phyloP scores from a whole-genome alignment of 2,888 invertebrate species.

The Resseliella maxima region DNA sequence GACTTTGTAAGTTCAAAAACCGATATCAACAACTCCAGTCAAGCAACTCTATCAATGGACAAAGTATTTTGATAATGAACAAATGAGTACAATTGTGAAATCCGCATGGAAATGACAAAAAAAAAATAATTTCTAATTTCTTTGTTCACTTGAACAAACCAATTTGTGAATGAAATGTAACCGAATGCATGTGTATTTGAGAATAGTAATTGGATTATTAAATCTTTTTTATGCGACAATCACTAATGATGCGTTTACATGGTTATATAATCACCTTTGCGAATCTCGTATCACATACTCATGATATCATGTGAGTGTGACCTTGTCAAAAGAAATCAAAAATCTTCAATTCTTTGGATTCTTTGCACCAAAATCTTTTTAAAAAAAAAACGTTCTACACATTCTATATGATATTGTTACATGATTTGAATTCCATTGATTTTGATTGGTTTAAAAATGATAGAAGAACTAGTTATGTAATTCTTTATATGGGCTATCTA shows the following conservation, averaged over 20 bases:
- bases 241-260: not conserved
- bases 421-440: not conserved
- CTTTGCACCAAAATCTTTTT: not conserved
- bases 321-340: not conserved
- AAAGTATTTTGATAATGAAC: slow-evolving; percentile 5
- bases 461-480: slow-evolving; percentile 47
- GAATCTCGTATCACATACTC: slow-evolving; percentile 1
- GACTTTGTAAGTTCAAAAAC: not conserved
- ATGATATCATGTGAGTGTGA: not conserved
- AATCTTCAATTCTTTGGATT: not conserved
- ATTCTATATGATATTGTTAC: not conserved
- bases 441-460: not conserved
- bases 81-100: too few species aligned
- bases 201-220: not conserved
- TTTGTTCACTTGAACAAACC: too few species aligned
- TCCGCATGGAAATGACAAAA: too few species aligned
- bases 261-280: not conserved
- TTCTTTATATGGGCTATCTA: slow-evolving; percentile 2
- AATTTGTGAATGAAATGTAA: too few species aligned
- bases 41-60: not conserved
- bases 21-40: not conserved
- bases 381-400: not conserved
- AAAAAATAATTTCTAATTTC: too few species aligned
- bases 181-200: too few species aligned
- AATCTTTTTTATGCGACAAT: not conserved